Evolutionary conservation across 2,888 invertebrate genomes (phyloP).

Genomic region (Cheilosia grossa): DNA sequence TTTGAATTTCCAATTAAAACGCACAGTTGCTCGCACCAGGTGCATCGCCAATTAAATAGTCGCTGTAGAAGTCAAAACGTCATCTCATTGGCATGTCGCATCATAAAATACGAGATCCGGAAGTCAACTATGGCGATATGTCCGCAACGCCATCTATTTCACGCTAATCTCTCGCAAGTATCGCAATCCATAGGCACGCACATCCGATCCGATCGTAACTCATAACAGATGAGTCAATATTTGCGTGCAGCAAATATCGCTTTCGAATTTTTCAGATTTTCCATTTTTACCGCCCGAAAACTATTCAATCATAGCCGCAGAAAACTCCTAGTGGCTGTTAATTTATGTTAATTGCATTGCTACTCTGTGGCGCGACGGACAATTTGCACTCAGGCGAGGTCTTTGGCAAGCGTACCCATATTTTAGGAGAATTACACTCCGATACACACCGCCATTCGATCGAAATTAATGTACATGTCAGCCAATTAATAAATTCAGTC

Average conservation of each 20-base stretch:
- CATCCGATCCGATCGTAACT: conserved; percentile 46
- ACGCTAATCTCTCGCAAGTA: conserved; percentile 55
- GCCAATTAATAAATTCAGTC: conserved; percentile 83
- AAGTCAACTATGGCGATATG: conserved; percentile 42
- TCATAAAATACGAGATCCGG: conserved; percentile 54
- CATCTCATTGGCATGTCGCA: conserved; percentile 9
- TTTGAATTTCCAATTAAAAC: conserved; percentile 13
- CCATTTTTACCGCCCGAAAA: conserved; percentile 6
- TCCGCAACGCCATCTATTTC: conserved; percentile 68
- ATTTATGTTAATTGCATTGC: conserved; percentile 73
- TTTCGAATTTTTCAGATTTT: neutral
- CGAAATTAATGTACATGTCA: conserved; percentile 83
- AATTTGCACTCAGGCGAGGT: conserved; percentile 62
- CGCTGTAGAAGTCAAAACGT: neutral
- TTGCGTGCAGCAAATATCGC: conserved; percentile 23
- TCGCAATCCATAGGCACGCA: conserved; percentile 24
- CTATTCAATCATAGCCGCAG: conserved; percentile 26
- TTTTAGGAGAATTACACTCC: conserved; percentile 24
- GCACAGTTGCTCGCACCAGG: conserved; percentile 21
- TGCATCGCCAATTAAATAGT: conserved; percentile 21
- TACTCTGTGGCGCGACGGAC: conserved; percentile 62
- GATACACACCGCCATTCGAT: conserved; percentile 76
- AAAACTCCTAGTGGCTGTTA: conserved; percentile 63
- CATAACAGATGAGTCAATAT: conserved; percentile 54
- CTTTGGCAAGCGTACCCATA: conserved; percentile 20